Evolutionary conservation across 53 echinoderm and acorn worm species (phyloP), one percentile per base, ranked within the genome.

Genomic region (Arbacia lixula): DNA sequence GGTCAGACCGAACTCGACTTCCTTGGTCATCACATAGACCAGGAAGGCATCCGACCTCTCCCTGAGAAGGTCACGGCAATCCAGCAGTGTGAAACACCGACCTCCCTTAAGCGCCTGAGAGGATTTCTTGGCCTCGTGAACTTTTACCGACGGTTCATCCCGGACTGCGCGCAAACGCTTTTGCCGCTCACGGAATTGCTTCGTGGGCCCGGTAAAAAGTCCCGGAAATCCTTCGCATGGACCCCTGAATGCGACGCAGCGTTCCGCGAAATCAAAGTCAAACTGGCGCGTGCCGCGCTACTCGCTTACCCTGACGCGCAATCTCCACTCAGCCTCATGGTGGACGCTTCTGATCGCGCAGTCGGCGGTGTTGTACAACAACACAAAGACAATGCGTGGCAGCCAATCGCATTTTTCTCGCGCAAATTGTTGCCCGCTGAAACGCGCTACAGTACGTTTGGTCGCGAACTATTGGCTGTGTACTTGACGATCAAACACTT

Each of bases 321-420:
- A 35, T 26, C 46, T 12, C 89, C 74, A 11, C 32, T 88, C 53
- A 74, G 86, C 66, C 9, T 90, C 12, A 65, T 41, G 31, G 68
- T 76, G 20, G 91, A 90, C 62, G 91, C 91, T 14, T 90, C 91
- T 24, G 66, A 88, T 51, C 31, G 42, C 30, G 83, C 88, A 5
- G 88, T 88, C 12, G 88, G 88, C 16, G 83, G 83, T 37, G 85
- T 89, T 14, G 28, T 89, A 24, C 89, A 89, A 14, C 89, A 89
- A 85, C 87, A 68, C 30, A 11, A 12, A 1, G 76, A 34, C 39
- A 22, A 68, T 38, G 31, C 22, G 11, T 87, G 78, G 81, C 67
- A 87, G 37, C 87, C 87, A 34, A 87, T 87, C 54, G 87, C 87
- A 14, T 87, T 84, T 41, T 87, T 58, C 17, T 87, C 68, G 16